Percentiles rank a stretch among this genome's conserved stretches.
phyloP scores from a whole-genome alignment of 2,888 invertebrate species.

The Lumbricus terrestris region DNA sequence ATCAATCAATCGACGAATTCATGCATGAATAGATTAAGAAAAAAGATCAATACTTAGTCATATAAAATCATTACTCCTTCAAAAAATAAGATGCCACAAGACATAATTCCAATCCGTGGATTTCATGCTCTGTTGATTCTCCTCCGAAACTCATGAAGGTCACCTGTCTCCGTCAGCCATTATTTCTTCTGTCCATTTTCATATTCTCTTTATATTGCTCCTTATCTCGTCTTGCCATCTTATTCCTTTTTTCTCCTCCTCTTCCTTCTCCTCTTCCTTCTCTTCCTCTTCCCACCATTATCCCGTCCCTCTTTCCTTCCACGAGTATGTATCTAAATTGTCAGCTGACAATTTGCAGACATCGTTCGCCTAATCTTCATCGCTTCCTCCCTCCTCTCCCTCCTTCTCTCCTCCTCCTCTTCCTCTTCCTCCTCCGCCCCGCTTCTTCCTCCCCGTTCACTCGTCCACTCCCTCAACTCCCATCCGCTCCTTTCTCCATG shows the following conservation, averaged over 20 bases:
- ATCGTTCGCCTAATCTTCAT: not conserved
- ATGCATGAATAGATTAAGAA: not conserved
- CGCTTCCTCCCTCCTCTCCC: not conserved
- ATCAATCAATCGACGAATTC: not conserved
- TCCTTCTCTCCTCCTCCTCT: not conserved
- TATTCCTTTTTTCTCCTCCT: not conserved
- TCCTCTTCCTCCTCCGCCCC: no score
- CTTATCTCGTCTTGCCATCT: not conserved
- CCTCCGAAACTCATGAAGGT: not conserved
- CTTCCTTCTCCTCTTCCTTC: not conserved
- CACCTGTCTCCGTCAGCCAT: not conserved
- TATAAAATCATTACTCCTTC: no score
- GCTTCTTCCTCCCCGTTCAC: no score
- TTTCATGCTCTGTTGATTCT: not conserved
- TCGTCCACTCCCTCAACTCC: no score
- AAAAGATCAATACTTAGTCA: no score
- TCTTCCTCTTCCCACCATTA: not conserved
- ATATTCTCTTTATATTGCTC: not conserved
- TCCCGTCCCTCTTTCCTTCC: not conserved
- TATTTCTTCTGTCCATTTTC: not conserved
- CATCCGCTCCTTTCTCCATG: not conserved
- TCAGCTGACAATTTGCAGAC: not conserved
- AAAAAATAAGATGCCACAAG: not conserved
- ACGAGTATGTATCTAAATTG: slow-evolving; percentile 3
- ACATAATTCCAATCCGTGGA: not conserved